A percentile compares a stretch with the other conserved stretches of the same genome.
phyloP scores from a whole-genome alignment of 2,797 vertebrate species.

The Erpetoichthys calabaricus region DNA sequence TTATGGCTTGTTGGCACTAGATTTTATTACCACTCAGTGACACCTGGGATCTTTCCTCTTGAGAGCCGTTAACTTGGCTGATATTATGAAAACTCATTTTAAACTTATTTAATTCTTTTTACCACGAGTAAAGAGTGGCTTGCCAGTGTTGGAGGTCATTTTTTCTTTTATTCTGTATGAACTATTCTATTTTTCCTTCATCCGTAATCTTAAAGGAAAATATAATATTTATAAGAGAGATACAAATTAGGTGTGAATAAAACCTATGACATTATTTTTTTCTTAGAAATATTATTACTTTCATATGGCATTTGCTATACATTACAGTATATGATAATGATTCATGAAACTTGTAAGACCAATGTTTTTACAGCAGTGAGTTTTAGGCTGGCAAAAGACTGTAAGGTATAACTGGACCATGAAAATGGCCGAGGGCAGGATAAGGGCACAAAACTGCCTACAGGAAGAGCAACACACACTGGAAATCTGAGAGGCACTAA shows the following conservation, averaged over 20 bases:
- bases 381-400: too few relatives aligned
- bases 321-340: too few relatives aligned
- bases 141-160: constrained; percentile 27
- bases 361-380: too few relatives aligned
- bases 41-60: constrained; percentile 54
- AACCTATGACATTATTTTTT: constrained; percentile 43
- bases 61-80: constrained; percentile 52
- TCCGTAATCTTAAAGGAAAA: constrained; percentile 28
- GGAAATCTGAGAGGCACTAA: too few relatives aligned
- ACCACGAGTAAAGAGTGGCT: constrained; percentile 32
- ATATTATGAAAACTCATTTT: constrained; percentile 49
- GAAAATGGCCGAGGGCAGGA: too few relatives aligned
- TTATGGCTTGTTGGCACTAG: constrained; percentile 62
- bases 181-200: constrained; percentile 35
- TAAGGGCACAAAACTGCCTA: too few relatives aligned
- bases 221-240: constrained; percentile 42
- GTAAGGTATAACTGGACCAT: too few relatives aligned
- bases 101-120: constrained; percentile 39
- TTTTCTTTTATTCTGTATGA: constrained; percentile 8
- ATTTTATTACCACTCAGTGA: constrained; percentile 53
- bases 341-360: too few relatives aligned
- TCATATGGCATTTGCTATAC: background rate
- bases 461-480: too few relatives aligned
- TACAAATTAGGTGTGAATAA: constrained; percentile 52
- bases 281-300: constrained; percentile 7